A percentile compares a stretch with the other conserved stretches of the same genome.
Conservation (phyloP, 2,113 vertebrate genomes). For the Lanius ludovicianus region DNA sequence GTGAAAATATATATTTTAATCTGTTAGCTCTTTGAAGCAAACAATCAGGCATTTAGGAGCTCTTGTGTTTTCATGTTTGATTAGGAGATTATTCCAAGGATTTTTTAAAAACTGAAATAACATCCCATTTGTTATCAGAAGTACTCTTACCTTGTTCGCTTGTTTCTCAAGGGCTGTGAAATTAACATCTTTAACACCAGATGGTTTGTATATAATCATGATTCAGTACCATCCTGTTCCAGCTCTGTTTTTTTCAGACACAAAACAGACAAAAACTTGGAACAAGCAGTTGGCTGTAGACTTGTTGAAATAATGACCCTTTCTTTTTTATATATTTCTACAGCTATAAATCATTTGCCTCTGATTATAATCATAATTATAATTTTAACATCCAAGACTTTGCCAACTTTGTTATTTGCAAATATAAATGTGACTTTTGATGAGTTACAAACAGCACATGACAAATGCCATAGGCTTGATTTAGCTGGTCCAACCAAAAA, state of each 20-base stretch:
- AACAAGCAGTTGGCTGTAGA: not conserved
- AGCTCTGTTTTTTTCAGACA: not conserved
- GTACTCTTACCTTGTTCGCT: not conserved
- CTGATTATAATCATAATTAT: not conserved
- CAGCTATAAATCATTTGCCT: not conserved
- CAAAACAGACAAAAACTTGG: not conserved
- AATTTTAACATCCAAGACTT: not conserved
- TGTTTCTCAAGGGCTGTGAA: not conserved
- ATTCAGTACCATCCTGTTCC: not conserved
- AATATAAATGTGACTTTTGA: not conserved
- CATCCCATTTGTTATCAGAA: not conserved
- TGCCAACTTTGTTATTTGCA: not conserved
- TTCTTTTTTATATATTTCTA: not conserved
- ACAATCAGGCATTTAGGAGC: not conserved
- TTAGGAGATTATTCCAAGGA: not conserved
- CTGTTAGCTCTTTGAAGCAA: not conserved
- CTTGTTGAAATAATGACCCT: not conserved
- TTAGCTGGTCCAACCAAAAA: not conserved
- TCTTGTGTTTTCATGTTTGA: not conserved
- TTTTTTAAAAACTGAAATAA: not conserved
- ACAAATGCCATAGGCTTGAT: not conserved
- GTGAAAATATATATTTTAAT: not conserved
- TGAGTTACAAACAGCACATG: not conserved
- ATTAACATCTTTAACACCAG: slow-evolving; percentile 6
- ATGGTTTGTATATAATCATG: not conserved